Evolutionary conservation across 2,888 invertebrate genomes (phyloP).

Genomic region (Steinernema scapterisci): DNA sequence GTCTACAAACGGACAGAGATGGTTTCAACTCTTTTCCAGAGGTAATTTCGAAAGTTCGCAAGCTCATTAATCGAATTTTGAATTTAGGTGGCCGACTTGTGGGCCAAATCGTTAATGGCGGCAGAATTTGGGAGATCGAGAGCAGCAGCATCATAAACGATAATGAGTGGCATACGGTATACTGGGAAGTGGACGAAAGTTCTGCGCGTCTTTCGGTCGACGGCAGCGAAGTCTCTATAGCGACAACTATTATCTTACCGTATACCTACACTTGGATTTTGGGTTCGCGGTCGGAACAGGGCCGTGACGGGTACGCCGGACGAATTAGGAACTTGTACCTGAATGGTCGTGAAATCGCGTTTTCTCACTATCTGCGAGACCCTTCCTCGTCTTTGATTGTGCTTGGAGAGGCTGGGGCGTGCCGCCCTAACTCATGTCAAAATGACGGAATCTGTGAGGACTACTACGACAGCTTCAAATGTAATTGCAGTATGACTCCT

Average conservation of each 20-base stretch:
- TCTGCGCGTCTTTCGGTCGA: neutral
- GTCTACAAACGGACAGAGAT: constrained; percentile 60
- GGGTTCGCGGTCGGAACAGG: constrained; percentile 57
- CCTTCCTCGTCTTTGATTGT: constrained; percentile 34
- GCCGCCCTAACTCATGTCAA: constrained; percentile 52
- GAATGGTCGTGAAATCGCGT: constrained; percentile 57
- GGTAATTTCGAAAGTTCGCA: constrained; percentile 38
- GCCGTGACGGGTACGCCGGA: constrained; percentile 61
- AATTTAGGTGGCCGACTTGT: constrained; percentile 54
- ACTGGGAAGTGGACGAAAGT: constrained; percentile 46
- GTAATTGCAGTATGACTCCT: constrained; percentile 64
- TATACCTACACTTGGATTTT: constrained; percentile 47
- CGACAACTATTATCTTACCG: constrained; percentile 41
- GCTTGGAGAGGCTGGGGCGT: constrained; percentile 58
- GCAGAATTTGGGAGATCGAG: constrained; percentile 56
- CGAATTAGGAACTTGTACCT: constrained; percentile 60
- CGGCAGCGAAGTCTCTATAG: constrained; percentile 1
- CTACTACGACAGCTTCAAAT: constrained; percentile 61
- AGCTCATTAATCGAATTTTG: neutral
- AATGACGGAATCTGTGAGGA: constrained; percentile 62
- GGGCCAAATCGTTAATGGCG: constrained; percentile 64
- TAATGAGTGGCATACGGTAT: constrained; percentile 58
- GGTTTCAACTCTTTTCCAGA: constrained; percentile 64
- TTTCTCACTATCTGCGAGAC: constrained; percentile 14
- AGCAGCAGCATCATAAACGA: constrained; percentile 56